A percentile compares a stretch with the other conserved stretches of the same genome.
Evolutionary conservation across 2,113 vertebrate genomes (phyloP).

Genomic region (Esox niger): DNA sequence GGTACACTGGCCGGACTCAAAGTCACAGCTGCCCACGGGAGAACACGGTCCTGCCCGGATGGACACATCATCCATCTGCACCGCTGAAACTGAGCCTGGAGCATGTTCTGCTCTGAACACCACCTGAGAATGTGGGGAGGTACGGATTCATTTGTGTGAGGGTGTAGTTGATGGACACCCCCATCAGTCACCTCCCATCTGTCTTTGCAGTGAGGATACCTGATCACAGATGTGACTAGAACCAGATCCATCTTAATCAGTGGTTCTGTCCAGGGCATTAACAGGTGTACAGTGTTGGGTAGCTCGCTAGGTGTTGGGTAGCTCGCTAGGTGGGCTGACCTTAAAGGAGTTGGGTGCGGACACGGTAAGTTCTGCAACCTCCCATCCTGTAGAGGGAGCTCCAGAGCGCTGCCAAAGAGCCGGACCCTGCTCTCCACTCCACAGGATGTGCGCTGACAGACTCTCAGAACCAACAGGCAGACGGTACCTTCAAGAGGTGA

Average conservation of each 20-base stretch:
- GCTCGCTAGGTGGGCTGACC: slow-evolving; percentile 41
- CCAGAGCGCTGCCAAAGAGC: slow-evolving; percentile 61
- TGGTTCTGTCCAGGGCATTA: no score
- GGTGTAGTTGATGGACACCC: neutral
- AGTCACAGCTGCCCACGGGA: slow-evolving; percentile 68
- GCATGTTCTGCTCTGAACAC: slow-evolving; percentile 52
- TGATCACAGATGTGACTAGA: no score
- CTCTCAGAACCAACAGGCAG: slow-evolving; percentile 43
- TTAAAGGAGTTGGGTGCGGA: slow-evolving; percentile 58
- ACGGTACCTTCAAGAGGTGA: slow-evolving; percentile 62
- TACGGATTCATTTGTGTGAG: neutral
- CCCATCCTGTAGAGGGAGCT: slow-evolving; percentile 56
- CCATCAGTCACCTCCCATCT: no score
- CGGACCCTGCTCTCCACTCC: slow-evolving; percentile 25
- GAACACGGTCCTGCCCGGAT: slow-evolving; percentile 54
- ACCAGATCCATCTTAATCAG: no score
- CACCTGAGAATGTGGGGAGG: slow-evolving; percentile 45
- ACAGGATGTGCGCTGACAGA: slow-evolving; percentile 55
- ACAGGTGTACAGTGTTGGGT: no score
- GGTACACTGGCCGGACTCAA: slow-evolving; percentile 68
- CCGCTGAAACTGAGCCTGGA: slow-evolving; percentile 27
- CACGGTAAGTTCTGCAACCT: slow-evolving; percentile 69
- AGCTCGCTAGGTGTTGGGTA: no score
- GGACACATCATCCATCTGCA: slow-evolving; percentile 69
- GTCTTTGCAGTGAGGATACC: no score